Evolutionary conservation across 2,113 vertebrate genomes (phyloP), one percentile per base, ranked within the genome.

Genomic region (Saimiri boliviensis): DNA sequence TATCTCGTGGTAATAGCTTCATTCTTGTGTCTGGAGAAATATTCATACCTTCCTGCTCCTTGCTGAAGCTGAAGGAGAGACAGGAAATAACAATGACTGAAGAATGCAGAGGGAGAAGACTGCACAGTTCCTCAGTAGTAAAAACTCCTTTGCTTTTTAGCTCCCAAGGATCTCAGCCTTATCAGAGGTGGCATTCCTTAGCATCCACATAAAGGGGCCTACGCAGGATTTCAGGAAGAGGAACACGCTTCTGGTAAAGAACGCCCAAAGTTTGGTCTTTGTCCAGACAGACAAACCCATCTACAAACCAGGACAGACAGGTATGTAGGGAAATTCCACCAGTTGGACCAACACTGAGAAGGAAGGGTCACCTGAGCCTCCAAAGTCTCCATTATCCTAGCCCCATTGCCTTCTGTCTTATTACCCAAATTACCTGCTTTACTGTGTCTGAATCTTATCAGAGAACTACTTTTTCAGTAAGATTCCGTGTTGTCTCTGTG

Each of bases 211-310:
- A 91, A 93, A 95, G 32, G 98, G 98, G 9, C 19, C 1, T 0
- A 97, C 98, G 0, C 80, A 97, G 32, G 82, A 96, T 4, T 98
- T 98, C 94, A 98, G 8, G 25, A 98, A 97, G 27, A 97, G 58
- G 68, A 98, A 96, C 20, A 95, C 89, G 0, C 94, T 98, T 60
- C 81, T 98, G 54, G 63, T 98, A 76, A 83, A 96, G 96, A 93
- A 95, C 37, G 58, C 70, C 10, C 37, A 74, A 89, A 98, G 97
- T 89, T 56, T 98, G 80, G 96, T 98, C 68, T 98, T 98, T 37
- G 0, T 98, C 45, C 98, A 98, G 86, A 98, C 98, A 66, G 98
- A 98, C 81, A 98, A 98, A 97, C 97, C 98, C 56, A 96, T 98
- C 93, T 98, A 98, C 95, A 98, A 98, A 80, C 98, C 98, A 0